Evolutionary conservation across 37 sponge, comb jelly and placozoan species (phyloP), one percentile per base, ranked within the genome.

Genomic region (Mnemiopsis leidyi): DNA sequence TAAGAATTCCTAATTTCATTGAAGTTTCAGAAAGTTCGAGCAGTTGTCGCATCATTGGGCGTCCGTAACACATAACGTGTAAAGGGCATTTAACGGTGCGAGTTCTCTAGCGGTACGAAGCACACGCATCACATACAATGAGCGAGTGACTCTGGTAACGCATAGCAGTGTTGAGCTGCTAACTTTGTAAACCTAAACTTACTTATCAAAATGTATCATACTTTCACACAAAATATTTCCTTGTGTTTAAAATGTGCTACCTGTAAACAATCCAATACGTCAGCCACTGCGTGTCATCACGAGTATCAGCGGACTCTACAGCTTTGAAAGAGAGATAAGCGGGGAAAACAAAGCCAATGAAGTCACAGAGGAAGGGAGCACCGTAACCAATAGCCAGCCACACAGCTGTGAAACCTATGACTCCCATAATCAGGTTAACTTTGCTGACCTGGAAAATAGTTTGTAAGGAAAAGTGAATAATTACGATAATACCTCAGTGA

Each of bases 251-350:
- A 2, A 48, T 79, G 34, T 13, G 39, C 33, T 40, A 85, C 48
- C 90, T 85, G 90, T 85, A 85, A 23, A 85, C 90, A 85, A 85
- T 85, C 90, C 90, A 85, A 67, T 85, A 85, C 0, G 90, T 85
- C 3, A 85, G 90, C 90, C 90, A 85, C 67, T 85, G 90, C 0
- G 90, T 85, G 36, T 85, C 90, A 38, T 85, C 90, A 35, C 90
- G 31, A 9, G 90, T 85, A 40, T 85, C 90, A 28, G 90, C 36
- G 3, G 61, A 39, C 29, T 85, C 90, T 32, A 85, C 90, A 23
- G 90, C 90, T 85, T 85, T 85, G 90, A 85, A 85, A 5, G 90
- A 85, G 26, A 85, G 90, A 25, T 85, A 85, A 85, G 90, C 90
- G 35, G 90, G 90, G 61, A 85, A 85, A 2, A 85, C 67, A 24